Conservation (phyloP, 1,140 invertebrate genomes). For the Pectinophora gossypiella region DNA sequence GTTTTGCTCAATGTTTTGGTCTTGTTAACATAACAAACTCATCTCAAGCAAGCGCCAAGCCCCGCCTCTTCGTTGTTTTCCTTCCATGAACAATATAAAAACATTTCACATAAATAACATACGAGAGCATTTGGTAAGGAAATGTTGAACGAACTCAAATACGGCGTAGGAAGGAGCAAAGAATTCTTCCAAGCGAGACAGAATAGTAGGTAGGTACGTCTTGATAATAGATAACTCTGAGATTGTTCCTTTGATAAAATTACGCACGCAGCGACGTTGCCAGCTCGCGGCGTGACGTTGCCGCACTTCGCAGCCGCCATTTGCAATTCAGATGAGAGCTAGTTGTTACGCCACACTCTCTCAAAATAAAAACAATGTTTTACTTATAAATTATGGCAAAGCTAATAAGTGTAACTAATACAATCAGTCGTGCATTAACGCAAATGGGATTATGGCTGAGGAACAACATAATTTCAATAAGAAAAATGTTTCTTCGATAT, state of each 20-base stretch:
- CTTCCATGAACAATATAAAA: neutral
- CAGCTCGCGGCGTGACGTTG: conserved; percentile 35
- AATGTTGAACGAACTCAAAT: neutral
- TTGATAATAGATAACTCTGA: conserved; percentile 42
- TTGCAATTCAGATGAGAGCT: conserved; percentile 51
- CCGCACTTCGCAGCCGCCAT: conserved; percentile 39
- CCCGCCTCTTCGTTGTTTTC: neutral
- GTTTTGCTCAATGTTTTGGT: too few relatives aligned
- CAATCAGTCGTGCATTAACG: conserved; percentile 20
- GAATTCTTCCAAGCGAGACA: neutral
- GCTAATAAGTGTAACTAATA: conserved; percentile 31
- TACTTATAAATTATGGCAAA: conserved; percentile 37
- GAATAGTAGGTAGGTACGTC: neutral
- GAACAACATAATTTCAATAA: too few relatives aligned
- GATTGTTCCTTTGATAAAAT: conserved; percentile 49
- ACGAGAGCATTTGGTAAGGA: too few relatives aligned
- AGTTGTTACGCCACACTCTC: conserved; percentile 54
- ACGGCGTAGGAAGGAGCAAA: neutral
- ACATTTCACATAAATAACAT: neutral
- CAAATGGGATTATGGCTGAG: neutral
- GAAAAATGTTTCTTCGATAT: too few relatives aligned
- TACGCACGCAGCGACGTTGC: conserved; percentile 50
- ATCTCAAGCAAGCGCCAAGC: neutral
- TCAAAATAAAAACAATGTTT: conserved; percentile 65
- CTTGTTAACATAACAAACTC: too few relatives aligned